These are phyloP conservation scores for Litocranius walleri DNA, from an alignment of 2,113 vertebrate genomes.

Conservation along the genomic window DNA sequence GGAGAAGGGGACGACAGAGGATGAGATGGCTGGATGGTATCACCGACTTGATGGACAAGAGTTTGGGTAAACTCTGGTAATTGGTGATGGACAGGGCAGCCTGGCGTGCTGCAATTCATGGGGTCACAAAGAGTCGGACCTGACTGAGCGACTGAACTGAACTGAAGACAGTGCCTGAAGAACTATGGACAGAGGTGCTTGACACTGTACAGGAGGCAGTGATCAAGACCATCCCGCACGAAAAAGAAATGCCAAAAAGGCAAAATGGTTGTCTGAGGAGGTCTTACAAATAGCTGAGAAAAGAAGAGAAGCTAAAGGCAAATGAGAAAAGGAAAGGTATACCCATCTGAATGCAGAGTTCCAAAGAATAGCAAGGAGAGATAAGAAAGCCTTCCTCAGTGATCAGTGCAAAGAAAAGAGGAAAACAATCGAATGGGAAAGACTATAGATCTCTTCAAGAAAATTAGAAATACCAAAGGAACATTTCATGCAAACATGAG, in stretches of 20 bases:
- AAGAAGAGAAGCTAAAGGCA: not conserved
- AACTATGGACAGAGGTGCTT: not conserved
- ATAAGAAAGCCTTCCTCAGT: not conserved
- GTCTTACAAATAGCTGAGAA: not conserved
- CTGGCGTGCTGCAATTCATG: too few relatives aligned
- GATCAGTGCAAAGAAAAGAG: not conserved
- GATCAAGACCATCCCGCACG: not conserved
- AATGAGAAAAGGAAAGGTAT: not conserved
- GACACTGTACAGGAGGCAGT: not conserved
- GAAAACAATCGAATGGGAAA: not conserved
- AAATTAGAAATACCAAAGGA: not conserved
- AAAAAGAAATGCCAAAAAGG: not conserved
- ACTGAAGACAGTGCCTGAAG: not conserved
- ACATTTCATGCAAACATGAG: not conserved
- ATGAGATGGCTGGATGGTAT: too few relatives aligned
- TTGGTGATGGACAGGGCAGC: too few relatives aligned
- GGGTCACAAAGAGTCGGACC: too few relatives aligned
- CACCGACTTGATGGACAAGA: too few relatives aligned
- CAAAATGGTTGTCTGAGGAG: not conserved
- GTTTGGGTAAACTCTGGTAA: too few relatives aligned
- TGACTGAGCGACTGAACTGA: too few relatives aligned
- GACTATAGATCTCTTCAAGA: not conserved
- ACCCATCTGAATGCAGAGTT: not conserved
- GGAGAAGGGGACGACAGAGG: too few relatives aligned
- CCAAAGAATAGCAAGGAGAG: not conserved